Evolutionary conservation across 2,113 vertebrate genomes (phyloP).

Genomic region (Sorex araneus): DNA sequence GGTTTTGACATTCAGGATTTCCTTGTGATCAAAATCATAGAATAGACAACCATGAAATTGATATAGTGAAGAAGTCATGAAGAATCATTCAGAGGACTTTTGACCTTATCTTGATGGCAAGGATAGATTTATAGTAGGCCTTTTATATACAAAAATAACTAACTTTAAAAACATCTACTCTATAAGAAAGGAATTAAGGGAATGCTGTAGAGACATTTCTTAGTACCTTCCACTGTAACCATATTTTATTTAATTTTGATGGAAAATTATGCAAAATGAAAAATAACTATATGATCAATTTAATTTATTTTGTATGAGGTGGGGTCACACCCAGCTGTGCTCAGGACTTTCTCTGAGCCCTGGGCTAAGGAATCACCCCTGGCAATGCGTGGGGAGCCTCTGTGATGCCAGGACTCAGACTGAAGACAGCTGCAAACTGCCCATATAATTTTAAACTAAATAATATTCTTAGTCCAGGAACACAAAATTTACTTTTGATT

Average conservation of each 20-base stretch:
- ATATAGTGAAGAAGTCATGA: not conserved
- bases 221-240: constrained; percentile 18
- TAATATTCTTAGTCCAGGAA: not conserved
- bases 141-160: constrained; percentile 45
- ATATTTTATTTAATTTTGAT: constrained; percentile 30
- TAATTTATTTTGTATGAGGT: no score
- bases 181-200: not conserved
- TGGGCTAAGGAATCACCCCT: no score
- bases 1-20: constrained; percentile 25
- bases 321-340: no score
- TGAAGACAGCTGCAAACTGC: no score
- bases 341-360: no score
- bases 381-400: no score
- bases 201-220: constrained; percentile 12
- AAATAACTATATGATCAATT: no score
- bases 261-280: no score
- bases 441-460: no score
- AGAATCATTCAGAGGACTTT: not conserved
- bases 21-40: not conserved
- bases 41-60: not conserved
- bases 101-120: not conserved
- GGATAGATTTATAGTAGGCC: not conserved
- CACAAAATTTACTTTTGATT: constrained; percentile 29
- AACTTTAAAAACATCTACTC: not conserved
- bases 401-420: no score